Evolutionary conservation across 2,888 invertebrate genomes (phyloP), one percentile per base, ranked within the genome.

Genomic region (Dryococelus australis): DNA sequence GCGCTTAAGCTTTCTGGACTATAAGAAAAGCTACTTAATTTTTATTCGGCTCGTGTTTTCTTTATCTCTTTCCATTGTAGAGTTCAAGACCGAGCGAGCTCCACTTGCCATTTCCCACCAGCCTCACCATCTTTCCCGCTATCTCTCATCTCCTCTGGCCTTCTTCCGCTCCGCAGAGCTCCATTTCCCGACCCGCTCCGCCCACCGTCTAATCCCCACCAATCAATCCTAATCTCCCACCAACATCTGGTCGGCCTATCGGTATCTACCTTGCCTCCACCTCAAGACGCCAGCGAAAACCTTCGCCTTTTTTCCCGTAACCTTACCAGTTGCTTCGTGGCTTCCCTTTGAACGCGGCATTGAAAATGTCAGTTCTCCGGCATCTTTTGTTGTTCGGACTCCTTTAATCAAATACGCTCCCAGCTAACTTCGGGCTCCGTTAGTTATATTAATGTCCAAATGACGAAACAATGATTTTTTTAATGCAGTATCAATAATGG

Each of bases 161-260:
- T n/a, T 20, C 65, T 65, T n/a, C 65, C 65, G 65, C 65, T 65
- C 20, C 65, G 65, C 20, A 65, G 65, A 65, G 65, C 65, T 65
- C 65, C 65, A 65, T 65, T n/a, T n/a, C 65, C 65, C 20, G 35
- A 3, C 24, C 20, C 16, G 13, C 65, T 20, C 65, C 65, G 20
- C n/a, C 65, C 20, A 65, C 65, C 65, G 24, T n/a, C 65, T 65
- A 65, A 65, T 65, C 65, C 65, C 65, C 24, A 65, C 65, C 65
- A 65, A 65, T 65, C 65, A 65, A 65, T 65, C 65, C 65, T 65
- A n/a, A 65, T 65, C 65, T 65, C 65, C 65, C 65, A n/a, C 65
- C 65, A 3, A 65, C 65, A 65, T 65, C 65, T 65, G 65, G 65
- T 65, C 65, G 65, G 65, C 65, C 65, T 65, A 65, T 20, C 65